phyloP scores from a whole-genome alignment of 2,888 invertebrate genomes.

The Drosophila subsilvestris region DNA sequence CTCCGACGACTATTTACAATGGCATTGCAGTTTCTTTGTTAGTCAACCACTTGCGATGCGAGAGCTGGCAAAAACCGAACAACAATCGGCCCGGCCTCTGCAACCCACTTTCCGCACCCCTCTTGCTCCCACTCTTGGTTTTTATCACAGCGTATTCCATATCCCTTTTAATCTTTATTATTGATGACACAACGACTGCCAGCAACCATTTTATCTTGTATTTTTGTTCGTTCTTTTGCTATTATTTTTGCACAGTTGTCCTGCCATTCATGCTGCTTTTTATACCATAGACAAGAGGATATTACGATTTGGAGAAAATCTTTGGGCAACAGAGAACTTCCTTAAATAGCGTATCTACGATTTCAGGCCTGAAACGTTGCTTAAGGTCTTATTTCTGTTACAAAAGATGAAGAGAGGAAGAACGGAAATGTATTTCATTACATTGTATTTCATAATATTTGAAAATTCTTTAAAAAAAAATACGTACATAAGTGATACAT shows the following conservation, averaged over 20 bases:
- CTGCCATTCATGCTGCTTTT: not conserved
- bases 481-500: too few relatives aligned
- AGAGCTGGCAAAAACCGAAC: conserved; percentile 31
- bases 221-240: conserved; percentile 15
- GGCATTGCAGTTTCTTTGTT: conserved; percentile 72
- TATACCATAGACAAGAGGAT: not conserved
- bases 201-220: conserved; percentile 47
- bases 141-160: conserved; percentile 16
- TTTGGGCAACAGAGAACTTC: too few relatives aligned
- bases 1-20: conserved; percentile 72
- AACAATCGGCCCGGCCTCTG: conserved; percentile 24
- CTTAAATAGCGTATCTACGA: too few relatives aligned
- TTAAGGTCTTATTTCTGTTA: too few relatives aligned
- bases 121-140: not conserved
- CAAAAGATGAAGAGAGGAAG: not conserved
- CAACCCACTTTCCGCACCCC: not conserved
- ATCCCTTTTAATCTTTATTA: conserved; percentile 65
- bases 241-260: not conserved
- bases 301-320: not conserved
- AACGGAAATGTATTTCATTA: too few relatives aligned
- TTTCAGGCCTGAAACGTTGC: too few relatives aligned
- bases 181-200: conserved; percentile 78
- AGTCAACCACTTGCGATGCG: conserved; percentile 43
- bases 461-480: too few relatives aligned
- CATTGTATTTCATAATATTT: too few relatives aligned